Percentiles rank a stretch among this genome's conserved stretches.
Evolutionary conservation across 1,140 invertebrate genomes (phyloP).

Genomic region (Ridgeia piscesae): DNA sequence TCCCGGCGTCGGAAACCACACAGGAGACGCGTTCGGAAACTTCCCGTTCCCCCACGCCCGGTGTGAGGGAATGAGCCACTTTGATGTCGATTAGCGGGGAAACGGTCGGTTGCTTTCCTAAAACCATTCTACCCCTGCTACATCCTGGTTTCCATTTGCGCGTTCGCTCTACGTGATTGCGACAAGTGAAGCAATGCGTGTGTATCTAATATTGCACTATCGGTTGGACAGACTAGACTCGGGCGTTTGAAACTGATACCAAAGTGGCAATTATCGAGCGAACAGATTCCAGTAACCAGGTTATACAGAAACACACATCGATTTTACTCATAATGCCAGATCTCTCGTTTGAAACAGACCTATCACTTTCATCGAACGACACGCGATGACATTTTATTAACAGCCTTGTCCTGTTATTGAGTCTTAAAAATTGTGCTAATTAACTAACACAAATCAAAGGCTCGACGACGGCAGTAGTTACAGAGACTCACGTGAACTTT

Average conservation of each 20-base stretch:
- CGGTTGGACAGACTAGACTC: background rate
- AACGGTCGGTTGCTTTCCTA: background rate
- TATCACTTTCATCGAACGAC: background rate
- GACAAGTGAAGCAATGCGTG: background rate
- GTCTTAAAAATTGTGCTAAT: background rate
- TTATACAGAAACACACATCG: background rate
- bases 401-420: background rate
- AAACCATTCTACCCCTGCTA: background rate
- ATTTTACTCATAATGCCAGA: background rate
- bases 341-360: background rate
- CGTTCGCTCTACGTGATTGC: background rate
- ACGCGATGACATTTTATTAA: background rate
- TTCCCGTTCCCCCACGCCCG: background rate
- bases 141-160: background rate
- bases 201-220: background rate
- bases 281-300: background rate
- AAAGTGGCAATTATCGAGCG: background rate
- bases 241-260: background rate
- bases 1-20: background rate
- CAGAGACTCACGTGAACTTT: background rate
- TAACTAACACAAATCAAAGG: background rate
- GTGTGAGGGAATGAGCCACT: background rate
- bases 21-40: background rate
- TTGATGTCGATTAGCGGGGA: background rate
- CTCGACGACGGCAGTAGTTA: background rate